These are phyloP conservation scores for Gryllus bimaculatus DNA, from an alignment of 1,140 invertebrate species.

Conservation along the genomic window DNA sequence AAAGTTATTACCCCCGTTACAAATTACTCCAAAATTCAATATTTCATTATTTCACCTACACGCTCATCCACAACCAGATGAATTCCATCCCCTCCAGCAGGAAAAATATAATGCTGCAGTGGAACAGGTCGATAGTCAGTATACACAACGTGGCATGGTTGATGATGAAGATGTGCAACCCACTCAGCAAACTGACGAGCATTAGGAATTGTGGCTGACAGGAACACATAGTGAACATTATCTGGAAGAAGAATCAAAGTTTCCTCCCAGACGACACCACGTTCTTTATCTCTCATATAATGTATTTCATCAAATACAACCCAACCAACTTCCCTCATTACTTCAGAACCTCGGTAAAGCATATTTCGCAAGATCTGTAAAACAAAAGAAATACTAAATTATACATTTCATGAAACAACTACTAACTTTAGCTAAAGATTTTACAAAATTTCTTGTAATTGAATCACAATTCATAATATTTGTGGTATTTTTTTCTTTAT, in stretches of 20 bases:
- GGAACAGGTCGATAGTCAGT: conserved; percentile 97
- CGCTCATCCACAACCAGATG: conserved; percentile 93
- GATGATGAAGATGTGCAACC: conserved; percentile 92
- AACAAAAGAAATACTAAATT: conserved; percentile 18
- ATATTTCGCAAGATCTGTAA: conserved; percentile 89
- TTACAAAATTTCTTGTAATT: neutral
- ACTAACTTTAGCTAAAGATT: neutral
- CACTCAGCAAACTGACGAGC: conserved; percentile 97
- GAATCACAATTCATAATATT: no score
- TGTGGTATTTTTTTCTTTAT: no score
- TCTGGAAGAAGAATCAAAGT: conserved; percentile 95
- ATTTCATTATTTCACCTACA: conserved; percentile 36
- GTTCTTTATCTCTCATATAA: conserved; percentile 98
- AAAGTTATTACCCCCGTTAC: no score
- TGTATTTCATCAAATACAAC: conserved; percentile 99
- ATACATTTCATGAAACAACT: neutral
- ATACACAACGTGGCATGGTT: conserved; percentile 98
- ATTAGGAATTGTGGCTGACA: conserved; percentile 99
- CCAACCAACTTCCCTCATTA: conserved; percentile 98
- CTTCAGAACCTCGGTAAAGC: conserved; percentile 95
- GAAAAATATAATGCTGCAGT: conserved; percentile 96
- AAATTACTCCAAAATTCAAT: neutral
- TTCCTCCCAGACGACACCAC: conserved; percentile 99
- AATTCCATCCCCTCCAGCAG: conserved; percentile 87
- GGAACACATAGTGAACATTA: conserved; percentile 97